phyloP scores from a whole-genome alignment of 2,888 invertebrate species.

The Plutella xylostella region DNA sequence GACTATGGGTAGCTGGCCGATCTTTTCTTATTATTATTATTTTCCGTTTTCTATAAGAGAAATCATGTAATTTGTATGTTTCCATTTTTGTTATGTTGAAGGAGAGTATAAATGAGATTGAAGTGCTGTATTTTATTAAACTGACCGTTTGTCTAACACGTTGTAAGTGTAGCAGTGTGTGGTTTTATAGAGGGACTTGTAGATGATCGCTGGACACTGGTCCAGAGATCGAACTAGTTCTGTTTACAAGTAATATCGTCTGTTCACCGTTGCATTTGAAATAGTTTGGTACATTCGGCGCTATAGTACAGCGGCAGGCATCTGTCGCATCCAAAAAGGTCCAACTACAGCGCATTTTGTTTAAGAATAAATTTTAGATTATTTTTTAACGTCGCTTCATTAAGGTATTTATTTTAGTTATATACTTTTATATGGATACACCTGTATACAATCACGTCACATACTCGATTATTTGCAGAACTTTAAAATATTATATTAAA shows the following conservation, averaged over 20 bases:
- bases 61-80: conserved; percentile 48
- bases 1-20: conserved; percentile 68
- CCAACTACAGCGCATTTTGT: conserved; percentile 46
- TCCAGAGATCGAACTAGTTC: conserved; percentile 7
- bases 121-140: conserved; percentile 23
- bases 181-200: background rate
- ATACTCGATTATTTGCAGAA: conserved; percentile 11
- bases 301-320: background rate
- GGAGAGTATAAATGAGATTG: conserved; percentile 33
- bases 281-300: background rate
- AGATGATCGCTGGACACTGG: too few relatives aligned
- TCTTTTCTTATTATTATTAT: conserved; percentile 54
- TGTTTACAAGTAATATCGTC: conserved; percentile 23
- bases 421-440: conserved; percentile 64
- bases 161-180: background rate
- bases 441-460: conserved; percentile 49
- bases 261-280: conserved; percentile 18
- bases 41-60: conserved; percentile 41
- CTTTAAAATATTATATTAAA: too few relatives aligned
- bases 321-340: conserved; percentile 5
- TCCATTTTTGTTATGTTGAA: conserved; percentile 36
- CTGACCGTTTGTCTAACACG: background rate
- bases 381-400: conserved; percentile 56
- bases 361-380: conserved; percentile 52
- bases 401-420: conserved; percentile 70